phyloP scores from a whole-genome alignment of 2,797 vertebrate genomes.

The Chelon auratus region DNA sequence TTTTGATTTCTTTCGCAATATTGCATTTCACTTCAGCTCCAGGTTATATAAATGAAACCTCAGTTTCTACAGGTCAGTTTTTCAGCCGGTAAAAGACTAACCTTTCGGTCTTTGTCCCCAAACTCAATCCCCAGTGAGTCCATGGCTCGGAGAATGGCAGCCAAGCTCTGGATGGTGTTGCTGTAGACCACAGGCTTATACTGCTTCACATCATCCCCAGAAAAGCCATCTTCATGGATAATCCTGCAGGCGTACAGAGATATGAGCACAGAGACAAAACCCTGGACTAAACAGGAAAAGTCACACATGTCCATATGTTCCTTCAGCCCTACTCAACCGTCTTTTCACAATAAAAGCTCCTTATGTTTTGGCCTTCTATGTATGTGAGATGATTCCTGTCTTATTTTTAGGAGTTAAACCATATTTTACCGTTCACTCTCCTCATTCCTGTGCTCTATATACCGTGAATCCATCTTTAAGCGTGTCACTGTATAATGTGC shows the following conservation, averaged over 20 bases:
- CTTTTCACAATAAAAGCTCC: slow-evolving; percentile 46
- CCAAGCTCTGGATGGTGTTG: slow-evolving; percentile 98
- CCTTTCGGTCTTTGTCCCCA: slow-evolving; percentile 92
- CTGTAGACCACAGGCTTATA: slow-evolving; percentile 99
- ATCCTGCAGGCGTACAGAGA: slow-evolving; percentile 87
- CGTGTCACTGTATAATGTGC: slow-evolving; percentile 40
- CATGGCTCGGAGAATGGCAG: slow-evolving; percentile 96
- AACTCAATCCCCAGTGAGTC: slow-evolving; percentile 96
- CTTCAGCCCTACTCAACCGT: slow-evolving; percentile 21
- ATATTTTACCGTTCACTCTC: slow-evolving; percentile 6
- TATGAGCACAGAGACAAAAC: slow-evolving; percentile 56
- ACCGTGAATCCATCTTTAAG: slow-evolving; percentile 38
- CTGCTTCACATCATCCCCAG: slow-evolving; percentile 96
- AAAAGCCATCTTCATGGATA: slow-evolving; percentile 98
- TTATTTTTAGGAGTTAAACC: neutral
- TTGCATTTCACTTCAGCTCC: neutral
- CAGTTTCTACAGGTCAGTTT: neutral
- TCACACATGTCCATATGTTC: slow-evolving; percentile 51
- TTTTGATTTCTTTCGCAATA: neutral
- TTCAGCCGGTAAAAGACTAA: slow-evolving; percentile 76
- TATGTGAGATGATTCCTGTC: slow-evolving; percentile 10
- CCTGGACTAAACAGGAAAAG: slow-evolving; percentile 39
- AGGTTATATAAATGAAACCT: slow-evolving; percentile 1
- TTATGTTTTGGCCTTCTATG: slow-evolving; percentile 1
- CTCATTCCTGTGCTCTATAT: slow-evolving; percentile 10